A percentile compares a stretch with the other conserved stretches of the same genome.
Conservation (phyloP, 2,113 vertebrate species). For the Plestiodon gilberti region DNA sequence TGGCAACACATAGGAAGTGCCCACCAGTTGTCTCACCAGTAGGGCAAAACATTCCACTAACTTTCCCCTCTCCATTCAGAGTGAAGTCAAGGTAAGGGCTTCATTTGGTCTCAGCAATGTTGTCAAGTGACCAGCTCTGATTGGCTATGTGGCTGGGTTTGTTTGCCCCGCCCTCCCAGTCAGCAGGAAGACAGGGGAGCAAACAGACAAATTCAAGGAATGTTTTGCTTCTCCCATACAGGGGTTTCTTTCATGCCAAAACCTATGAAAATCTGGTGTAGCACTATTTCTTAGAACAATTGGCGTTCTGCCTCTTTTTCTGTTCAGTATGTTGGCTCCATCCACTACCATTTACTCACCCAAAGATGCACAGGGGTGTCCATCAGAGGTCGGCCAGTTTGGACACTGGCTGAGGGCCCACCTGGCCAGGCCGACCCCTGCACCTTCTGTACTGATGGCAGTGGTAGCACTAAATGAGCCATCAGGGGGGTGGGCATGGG, state of each 20-base stretch:
- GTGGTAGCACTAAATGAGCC: too few relatives aligned
- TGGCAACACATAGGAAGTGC: background rate
- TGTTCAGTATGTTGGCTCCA: background rate
- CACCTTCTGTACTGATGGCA: too few relatives aligned
- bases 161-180: background rate
- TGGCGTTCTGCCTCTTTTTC: background rate
- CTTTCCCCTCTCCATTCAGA: background rate
- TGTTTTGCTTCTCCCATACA: background rate
- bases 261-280: background rate
- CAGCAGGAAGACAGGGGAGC: background rate
- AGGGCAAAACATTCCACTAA: background rate
- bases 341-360: background rate
- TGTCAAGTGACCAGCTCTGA: background rate
- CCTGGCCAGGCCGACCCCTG: too few relatives aligned
- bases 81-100: background rate
- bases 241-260: background rate
- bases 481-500: too few relatives aligned
- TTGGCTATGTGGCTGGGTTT: background rate
- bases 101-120: background rate
- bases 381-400: too few relatives aligned
- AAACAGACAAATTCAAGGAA: background rate
- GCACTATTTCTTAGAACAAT: background rate
- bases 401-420: too few relatives aligned
- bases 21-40: background rate
- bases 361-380: background rate